Percentiles rank a stretch among this genome's conserved stretches.
Conservation (phyloP, 2,797 vertebrate genomes). For the Hylomyscus alleni region DNA sequence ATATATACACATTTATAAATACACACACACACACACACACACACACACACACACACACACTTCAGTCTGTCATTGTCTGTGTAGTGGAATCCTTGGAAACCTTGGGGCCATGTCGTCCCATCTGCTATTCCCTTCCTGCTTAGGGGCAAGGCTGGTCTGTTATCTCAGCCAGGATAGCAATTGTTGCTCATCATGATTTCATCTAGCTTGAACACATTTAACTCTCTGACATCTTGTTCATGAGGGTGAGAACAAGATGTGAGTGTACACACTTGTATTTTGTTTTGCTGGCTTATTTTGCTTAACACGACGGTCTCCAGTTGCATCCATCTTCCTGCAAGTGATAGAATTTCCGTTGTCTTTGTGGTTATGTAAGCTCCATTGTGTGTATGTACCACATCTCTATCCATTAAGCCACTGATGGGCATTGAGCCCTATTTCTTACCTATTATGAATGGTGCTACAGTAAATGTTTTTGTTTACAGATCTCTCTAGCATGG, state of each 20-base stretch:
- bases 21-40: not conserved
- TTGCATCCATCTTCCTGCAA: not conserved
- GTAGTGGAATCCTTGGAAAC: not conserved
- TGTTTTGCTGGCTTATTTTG: not conserved
- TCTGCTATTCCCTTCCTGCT: not conserved
- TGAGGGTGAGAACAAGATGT: not conserved
- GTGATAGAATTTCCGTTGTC: not conserved
- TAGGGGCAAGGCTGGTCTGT: not conserved
- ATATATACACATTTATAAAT: not conserved
- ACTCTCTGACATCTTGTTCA: conserved; percentile 3
- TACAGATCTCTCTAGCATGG: not conserved
- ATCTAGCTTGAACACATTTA: conserved; percentile 1
- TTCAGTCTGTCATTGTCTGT: conserved; percentile 5
- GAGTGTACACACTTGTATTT: not conserved
- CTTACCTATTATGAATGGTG: not conserved
- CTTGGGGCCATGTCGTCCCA: not conserved
- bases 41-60: no score
- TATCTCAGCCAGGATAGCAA: not conserved
- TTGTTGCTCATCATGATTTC: not conserved
- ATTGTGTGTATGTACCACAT: no score
- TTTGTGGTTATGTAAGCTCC: not conserved
- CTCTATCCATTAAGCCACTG: not conserved
- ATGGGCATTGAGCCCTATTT: not conserved
- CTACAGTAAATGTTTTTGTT: not conserved
- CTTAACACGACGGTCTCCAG: not conserved